Evolutionary conservation across 2,888 invertebrate genomes (phyloP).

Genomic region (Galerucella pusilla): DNA sequence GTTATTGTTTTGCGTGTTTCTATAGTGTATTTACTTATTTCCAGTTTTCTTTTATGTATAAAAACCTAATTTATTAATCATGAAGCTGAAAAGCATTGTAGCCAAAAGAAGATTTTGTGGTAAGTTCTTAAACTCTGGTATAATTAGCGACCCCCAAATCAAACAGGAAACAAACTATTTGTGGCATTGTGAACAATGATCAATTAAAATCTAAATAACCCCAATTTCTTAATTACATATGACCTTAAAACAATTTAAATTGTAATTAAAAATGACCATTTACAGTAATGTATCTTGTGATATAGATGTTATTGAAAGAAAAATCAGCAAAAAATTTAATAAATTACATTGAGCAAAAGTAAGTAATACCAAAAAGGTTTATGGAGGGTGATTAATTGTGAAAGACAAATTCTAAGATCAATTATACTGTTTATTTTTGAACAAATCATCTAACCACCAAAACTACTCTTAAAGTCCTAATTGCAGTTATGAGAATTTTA

Average conservation of each 20-base stretch:
- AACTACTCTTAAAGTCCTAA: no score
- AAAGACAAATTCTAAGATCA: no score
- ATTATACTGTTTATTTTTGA: no score
- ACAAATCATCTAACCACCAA: no score
- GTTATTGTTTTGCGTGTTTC: conserved; percentile 11
- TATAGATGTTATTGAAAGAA: no score
- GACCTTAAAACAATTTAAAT: not conserved
- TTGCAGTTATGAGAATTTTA: no score
- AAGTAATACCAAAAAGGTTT: no score
- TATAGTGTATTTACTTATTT: not conserved
- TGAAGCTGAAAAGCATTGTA: not conserved
- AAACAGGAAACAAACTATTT: not conserved
- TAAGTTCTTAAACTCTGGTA: not conserved
- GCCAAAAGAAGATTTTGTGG: not conserved
- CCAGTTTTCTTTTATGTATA: not conserved
- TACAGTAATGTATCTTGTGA: no score
- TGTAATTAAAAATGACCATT: no score
- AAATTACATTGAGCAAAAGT: no score
- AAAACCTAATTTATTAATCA: not conserved
- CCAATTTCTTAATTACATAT: not conserved
- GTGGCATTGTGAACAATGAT: not conserved
- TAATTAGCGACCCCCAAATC: not conserved
- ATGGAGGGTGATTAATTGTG: no score
- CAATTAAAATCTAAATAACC: not conserved
- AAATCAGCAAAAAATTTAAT: no score